Conservation (phyloP, 2,797 vertebrate genomes). For the Syngnathus rostellatus region DNA sequence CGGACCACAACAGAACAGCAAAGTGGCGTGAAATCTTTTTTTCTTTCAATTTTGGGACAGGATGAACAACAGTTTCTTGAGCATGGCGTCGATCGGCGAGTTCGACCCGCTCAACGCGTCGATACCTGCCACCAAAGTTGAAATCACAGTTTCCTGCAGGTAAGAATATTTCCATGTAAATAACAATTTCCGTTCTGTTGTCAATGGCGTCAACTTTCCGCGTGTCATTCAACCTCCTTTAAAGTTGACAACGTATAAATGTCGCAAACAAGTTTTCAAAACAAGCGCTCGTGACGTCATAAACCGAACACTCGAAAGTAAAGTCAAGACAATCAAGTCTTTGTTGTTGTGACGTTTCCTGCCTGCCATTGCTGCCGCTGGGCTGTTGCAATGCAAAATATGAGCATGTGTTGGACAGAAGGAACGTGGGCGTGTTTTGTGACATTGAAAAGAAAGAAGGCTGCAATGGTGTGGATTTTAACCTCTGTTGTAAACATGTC, state of each 20-base stretch:
- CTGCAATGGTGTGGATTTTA: not conserved
- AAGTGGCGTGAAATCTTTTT: conserved; percentile 1
- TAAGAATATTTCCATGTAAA: conserved; percentile 45
- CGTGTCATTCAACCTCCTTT: too few species aligned
- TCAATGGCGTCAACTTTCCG: not conserved
- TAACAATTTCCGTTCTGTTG: too few species aligned
- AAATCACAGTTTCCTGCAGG: conserved; percentile 96
- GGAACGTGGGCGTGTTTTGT: not conserved
- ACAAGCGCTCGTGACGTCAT: too few species aligned
- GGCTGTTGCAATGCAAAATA: not conserved
- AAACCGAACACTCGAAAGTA: too few species aligned
- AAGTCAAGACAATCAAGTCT: not conserved
- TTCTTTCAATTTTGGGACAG: conserved; percentile 16
- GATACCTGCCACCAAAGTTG: conserved; percentile 93
- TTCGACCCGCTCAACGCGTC: conserved; percentile 81
- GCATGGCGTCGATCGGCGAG: conserved; percentile 85
- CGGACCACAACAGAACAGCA: conserved; percentile 20
- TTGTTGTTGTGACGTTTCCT: not conserved
- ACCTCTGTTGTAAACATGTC: not conserved
- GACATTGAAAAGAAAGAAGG: not conserved
- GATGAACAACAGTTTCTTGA: conserved; percentile 73
- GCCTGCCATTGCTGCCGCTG: too few species aligned
- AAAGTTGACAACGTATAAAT: too few species aligned
- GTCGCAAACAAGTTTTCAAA: too few species aligned
- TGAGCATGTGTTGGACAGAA: not conserved